Base-by-base conservation (phyloP, 2,888 invertebrate genomes). In the Enchytraeus crypticus region DNA sequence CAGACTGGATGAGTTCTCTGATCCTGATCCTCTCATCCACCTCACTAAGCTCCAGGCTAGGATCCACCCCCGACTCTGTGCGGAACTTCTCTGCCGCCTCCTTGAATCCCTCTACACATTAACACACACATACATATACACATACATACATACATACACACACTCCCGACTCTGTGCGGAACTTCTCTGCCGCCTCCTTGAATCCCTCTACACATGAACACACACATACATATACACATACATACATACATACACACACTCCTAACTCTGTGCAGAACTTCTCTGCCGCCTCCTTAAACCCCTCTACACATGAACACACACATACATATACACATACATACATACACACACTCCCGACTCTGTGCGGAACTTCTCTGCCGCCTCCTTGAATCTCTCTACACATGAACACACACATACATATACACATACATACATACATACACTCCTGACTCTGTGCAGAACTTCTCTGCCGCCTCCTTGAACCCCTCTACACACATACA, bases 1-100 rank as follows among this genome's bases (percentile, higher is more conserved):
- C 96, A 70, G 85, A 87, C 77, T 95, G 92, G 53, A 97, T 92
- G 0, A 92, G 91, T 76, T 92, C 92, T 55, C 95, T 84, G 69
- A 97, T 95, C 63, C 71, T 70, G 33, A 79, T 77, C 49, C 79
- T 64, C 72, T 93, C 90, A 72, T 96, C 95, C 63, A 96, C 80
- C 0, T 90, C 89, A 73, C 89, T 89, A 26, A 90, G 79, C 53
- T 90, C 88, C 34, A 89, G 84, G 1, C 85, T 84, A 0, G 89
- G 88, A 57, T 85, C 85, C 1, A 90, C 84, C 0, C 95, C 93
- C 5, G 95, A 92, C 79, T 97, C 97, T 72, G 89, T 85, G 78
- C 92, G 89, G 78, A 97, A 96, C 77, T 93, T 95, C 71, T 96
- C 88, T 0, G 96, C 96, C 3, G 96, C 96, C 78, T 97, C 97